Evolutionary conservation across 2,888 invertebrate genomes (phyloP), one percentile per base, ranked within the genome.

Genomic region (Diarsia rubi): DNA sequence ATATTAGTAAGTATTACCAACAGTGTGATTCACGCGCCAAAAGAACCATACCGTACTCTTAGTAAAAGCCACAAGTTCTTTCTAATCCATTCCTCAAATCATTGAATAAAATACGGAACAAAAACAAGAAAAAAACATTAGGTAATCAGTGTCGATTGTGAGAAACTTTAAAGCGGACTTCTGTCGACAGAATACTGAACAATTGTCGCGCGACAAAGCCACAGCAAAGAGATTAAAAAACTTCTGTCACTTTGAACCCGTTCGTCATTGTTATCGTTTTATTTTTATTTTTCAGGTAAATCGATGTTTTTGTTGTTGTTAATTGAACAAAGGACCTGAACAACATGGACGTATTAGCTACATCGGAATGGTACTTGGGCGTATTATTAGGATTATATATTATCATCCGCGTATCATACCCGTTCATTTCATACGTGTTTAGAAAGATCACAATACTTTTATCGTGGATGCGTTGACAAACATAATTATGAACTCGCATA

Each of bases 201-300:
- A 64, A 57, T 76, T 57, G 54, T 64, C 70, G 24, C 27, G 24
- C 54, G 14, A 70, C 78, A 85, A 78, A 74, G 73, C 78, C 27
- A 14, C 60, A 27, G 19, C 45, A 85, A 85, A 85, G 62, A 72
- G 81, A 83, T 85, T 85, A 85, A 85, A 84, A 83, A 84, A 85
- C 81, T 83, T 77, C 63, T 60, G 52, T 78, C 68, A 69, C 68
- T 68, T 57, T 72, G 69, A 63, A 69, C 69, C 52, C 71, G 69
- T 75, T 75, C 57, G 62, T 66, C 69, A 63, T 69, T 63, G 62
- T 69, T 63, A 45, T 73, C 69, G 57, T 59, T 67, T 78, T 69
- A 24, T 59, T 62, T 70, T 72, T 42, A 24, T 70, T 60, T 74
- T 71, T 16, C 54, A 75, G 31, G 6, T 62, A 65, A 27, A 66